These are phyloP conservation scores for Danaus melanippus DNA, from an alignment of 1,140 invertebrate species.

Conservation along the genomic window DNA sequence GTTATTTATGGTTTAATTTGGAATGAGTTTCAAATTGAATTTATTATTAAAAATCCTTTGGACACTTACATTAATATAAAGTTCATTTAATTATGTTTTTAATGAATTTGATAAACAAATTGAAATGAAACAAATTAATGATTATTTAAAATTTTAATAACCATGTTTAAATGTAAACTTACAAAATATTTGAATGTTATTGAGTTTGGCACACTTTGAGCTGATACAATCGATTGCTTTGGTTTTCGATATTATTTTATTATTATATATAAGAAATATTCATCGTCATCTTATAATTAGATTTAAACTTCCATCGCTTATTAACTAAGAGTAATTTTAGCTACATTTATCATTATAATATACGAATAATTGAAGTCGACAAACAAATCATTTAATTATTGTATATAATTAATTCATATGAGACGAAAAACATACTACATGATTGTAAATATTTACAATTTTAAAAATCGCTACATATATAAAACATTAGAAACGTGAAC, in stretches of 20 bases:
- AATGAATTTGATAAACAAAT: too few species aligned
- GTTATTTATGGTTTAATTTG: too few species aligned
- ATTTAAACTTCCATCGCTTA: too few species aligned
- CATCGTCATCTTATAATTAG: too few species aligned
- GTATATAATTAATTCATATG: constrained; percentile 10
- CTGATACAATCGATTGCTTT: constrained; percentile 26
- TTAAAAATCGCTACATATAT: constrained; percentile 19
- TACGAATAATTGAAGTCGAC: constrained; percentile 15
- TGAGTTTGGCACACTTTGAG: constrained; percentile 48
- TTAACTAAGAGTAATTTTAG: too few species aligned
- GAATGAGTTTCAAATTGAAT: too few species aligned
- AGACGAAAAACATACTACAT: constrained; percentile 8
- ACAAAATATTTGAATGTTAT: constrained; percentile 47
- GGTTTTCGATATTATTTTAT: constrained; percentile 9
- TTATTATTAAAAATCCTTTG: too few species aligned
- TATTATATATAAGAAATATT: too few species aligned
- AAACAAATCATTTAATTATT: constrained; percentile 11
- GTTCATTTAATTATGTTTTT: too few species aligned
- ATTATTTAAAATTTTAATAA: constrained; percentile 38
- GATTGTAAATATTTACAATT: constrained; percentile 10
- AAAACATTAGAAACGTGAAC: constrained; percentile 15
- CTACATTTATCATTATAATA: background rate
- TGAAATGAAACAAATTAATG: too few species aligned
- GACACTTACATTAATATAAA: too few species aligned
- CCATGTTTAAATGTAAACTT: constrained; percentile 52